Percentiles rank a stretch among this genome's conserved stretches.
phyloP scores from a whole-genome alignment of 2,888 invertebrate species.

The Nebria salina region DNA sequence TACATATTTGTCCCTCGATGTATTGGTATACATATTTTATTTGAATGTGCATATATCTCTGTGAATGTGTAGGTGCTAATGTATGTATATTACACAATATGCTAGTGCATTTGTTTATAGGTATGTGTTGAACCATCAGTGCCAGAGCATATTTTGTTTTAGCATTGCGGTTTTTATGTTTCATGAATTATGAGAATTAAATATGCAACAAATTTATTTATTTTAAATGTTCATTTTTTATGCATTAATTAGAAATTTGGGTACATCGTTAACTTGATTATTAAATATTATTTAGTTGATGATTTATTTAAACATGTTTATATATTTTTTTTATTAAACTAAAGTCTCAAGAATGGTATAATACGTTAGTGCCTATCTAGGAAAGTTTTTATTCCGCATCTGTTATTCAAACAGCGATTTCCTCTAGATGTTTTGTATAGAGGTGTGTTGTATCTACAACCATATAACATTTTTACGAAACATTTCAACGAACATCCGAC shows the following conservation, averaged over 20 bases:
- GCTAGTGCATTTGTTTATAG: not conserved
- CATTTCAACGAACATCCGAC: slow-evolving; percentile 5
- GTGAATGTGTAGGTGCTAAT: not conserved
- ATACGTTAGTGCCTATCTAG: not conserved
- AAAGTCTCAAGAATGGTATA: not conserved
- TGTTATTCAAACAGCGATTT: not conserved
- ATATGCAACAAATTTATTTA: slow-evolving; percentile 32
- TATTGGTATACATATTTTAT: not conserved
- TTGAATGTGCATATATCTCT: not conserved
- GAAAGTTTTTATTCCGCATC: not conserved
- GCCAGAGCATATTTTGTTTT: slow-evolving; percentile 13
- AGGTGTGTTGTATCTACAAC: not conserved
- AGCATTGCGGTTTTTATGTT: slow-evolving; percentile 20
- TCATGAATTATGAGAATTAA: slow-evolving; percentile 26
- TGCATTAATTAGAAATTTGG: slow-evolving; percentile 13
- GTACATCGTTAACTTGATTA: not conserved
- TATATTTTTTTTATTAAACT: not conserved
- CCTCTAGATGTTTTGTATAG: not conserved
- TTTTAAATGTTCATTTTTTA: slow-evolving; percentile 21
- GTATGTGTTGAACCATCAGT: not conserved
- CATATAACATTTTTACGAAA: not conserved
- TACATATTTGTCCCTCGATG: not conserved
- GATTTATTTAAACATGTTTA: not conserved
- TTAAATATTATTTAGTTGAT: not conserved
- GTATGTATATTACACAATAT: not conserved